Evolutionary conservation across 2,888 invertebrate genomes (phyloP), one percentile per base, ranked within the genome.

Genomic region (Tenthredo distinguenda): DNA sequence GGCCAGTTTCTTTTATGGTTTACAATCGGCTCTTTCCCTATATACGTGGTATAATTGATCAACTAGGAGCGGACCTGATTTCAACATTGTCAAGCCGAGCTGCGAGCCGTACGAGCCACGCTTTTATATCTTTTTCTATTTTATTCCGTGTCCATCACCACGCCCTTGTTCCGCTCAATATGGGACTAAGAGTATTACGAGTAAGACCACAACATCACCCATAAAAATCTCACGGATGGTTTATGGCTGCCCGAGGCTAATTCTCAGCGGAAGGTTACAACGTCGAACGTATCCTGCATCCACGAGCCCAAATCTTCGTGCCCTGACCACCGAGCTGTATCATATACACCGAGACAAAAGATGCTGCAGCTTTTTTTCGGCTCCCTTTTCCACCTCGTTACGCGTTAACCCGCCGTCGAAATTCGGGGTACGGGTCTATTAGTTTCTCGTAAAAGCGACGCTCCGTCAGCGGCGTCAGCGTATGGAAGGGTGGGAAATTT

Each of bases 361-460:
- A 31, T 77, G 31, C 77, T 50, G 31, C 34, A 55, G 34, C 12
- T 21, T 26, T 74, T 74, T 26, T 74, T 74, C 43, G 26, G 40
- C 74, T 40, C 40, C 74, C 43, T 43, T 43, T 71, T 37, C 5
- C 37, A 37, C 2, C 9, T 12, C 77, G 81, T 81, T 40, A 81
- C 81, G 81, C 81, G 18, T n/a, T 55, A 62, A 40, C 81, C 43
- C 43, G 15, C 47, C 7, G 26, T 47, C 79, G 15, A n/a, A 50
- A 9, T 47, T 55, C 12, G 5, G 84, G 84, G 31, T 37, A 47
- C 79, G 50, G 86, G 87, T 88, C 86, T 87, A 88, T 88, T 88
- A 88, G 87, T 87, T 89, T 85, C 84, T 87, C 88, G 85, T 87
- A 87, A 88, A 87, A 77, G 72, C 85, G 79, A 83, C 34, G 58